Conservation (phyloP, 1,140 invertebrate species). For the Saccostrea echinata region DNA sequence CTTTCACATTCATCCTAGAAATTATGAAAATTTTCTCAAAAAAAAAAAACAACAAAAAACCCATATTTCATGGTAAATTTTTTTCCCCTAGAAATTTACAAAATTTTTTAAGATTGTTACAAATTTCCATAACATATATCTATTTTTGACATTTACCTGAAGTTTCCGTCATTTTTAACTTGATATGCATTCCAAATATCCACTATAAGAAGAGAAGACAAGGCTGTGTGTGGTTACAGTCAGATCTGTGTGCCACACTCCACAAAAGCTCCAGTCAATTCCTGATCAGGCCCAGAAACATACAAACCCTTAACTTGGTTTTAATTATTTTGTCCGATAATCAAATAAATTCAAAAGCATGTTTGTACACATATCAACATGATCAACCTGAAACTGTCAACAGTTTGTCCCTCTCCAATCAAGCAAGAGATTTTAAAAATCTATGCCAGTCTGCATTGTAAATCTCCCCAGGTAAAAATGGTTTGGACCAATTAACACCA, state of each 20-base stretch:
- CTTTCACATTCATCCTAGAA: no score
- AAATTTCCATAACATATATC: background rate
- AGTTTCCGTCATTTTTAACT: background rate
- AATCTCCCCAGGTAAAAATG: conserved; percentile 17
- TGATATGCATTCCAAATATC: conserved; percentile 37
- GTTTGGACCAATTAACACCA: background rate
- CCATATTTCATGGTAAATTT: no score
- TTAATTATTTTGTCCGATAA: background rate
- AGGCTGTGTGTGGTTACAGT: background rate
- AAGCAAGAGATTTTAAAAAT: conserved; percentile 15
- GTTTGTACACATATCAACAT: conserved; percentile 31
- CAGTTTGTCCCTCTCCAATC: conserved; percentile 10
- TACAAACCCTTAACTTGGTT: background rate
- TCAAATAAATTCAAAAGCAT: background rate
- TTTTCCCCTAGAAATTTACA: no score
- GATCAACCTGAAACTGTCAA: conserved; percentile 27
- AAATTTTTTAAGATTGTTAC: no score
- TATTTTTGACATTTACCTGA: background rate
- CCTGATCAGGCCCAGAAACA: background rate
- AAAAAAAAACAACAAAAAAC: no score
- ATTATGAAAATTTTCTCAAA: no score
- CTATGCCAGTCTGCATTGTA: background rate
- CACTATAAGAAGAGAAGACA: background rate
- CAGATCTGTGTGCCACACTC: background rate
- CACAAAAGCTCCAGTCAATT: background rate